These are phyloP conservation scores for Ellobium chinense DNA, from an alignment of 2,888 invertebrate genomes.

Conservation along the genomic window DNA sequence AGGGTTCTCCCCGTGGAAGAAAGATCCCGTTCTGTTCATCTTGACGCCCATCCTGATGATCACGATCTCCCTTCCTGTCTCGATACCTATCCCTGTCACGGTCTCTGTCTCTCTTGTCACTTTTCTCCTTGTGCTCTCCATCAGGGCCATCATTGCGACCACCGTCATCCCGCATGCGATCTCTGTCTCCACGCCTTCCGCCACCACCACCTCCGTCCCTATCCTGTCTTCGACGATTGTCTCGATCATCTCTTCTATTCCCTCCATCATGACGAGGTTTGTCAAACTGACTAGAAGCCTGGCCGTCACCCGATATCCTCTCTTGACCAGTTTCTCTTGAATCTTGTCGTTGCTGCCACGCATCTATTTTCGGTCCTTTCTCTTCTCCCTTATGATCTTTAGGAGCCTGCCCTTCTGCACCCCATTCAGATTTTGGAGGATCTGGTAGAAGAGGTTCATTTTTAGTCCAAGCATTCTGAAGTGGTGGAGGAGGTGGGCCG, in stretches of 20 bases:
- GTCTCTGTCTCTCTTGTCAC: constrained; percentile 40
- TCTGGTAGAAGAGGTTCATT: constrained; percentile 31
- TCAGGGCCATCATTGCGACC: constrained; percentile 45
- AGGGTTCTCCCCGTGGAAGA: constrained; percentile 93
- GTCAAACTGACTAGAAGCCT: constrained; percentile 30
- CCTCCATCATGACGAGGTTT: constrained; percentile 44
- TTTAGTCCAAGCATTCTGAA: constrained; percentile 41
- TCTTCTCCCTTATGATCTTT: constrained; percentile 25
- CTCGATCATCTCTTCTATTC: constrained; percentile 43
- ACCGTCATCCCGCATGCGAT: constrained; percentile 39
- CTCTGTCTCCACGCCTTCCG: constrained; percentile 46
- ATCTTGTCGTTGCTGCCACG: constrained; percentile 37
- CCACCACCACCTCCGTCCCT: constrained; percentile 39
- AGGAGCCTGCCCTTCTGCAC: not conserved
- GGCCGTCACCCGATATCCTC: constrained; percentile 16
- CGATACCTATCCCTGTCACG: constrained; percentile 47
- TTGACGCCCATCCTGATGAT: constrained; percentile 42
- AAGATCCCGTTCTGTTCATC: constrained; percentile 75
- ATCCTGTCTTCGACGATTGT: constrained; percentile 32
- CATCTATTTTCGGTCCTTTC: constrained; percentile 9
- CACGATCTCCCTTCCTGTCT: constrained; percentile 47
- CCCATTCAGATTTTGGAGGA: constrained; percentile 45
- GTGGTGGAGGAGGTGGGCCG: constrained; percentile 19
- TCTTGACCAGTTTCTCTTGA: constrained; percentile 17
- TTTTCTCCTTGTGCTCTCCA: constrained; percentile 46